Evolutionary conservation across 1,140 invertebrate genomes (phyloP).

Genomic region (Fopius arisanus): DNA sequence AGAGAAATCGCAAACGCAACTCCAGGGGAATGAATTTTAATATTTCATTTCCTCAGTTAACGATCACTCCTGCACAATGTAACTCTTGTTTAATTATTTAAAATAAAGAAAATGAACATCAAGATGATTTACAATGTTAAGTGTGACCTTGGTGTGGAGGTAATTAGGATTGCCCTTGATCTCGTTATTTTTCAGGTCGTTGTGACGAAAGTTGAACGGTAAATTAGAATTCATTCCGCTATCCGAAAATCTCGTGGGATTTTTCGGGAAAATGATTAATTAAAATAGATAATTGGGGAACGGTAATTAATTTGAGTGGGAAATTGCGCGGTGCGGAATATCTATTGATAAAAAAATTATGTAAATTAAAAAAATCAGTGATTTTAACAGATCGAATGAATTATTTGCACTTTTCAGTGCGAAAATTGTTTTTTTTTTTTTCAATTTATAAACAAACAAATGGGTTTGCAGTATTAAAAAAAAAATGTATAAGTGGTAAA

Average conservation of each 20-base stretch:
- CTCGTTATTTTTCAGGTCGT: background rate
- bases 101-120: background rate
- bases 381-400: no score
- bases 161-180: constrained; percentile 2
- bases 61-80: background rate
- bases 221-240: background rate
- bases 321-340: no score
- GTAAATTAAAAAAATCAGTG: no score
- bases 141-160: background rate
- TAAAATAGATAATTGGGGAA: no score
- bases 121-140: constrained; percentile 9
- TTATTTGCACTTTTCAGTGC: no score
- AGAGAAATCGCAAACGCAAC: no score
- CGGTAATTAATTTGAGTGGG: no score
- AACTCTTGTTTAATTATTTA: background rate
- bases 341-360: no score
- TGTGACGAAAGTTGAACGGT: background rate
- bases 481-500: no score
- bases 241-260: background rate
- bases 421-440: no score
- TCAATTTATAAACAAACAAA: no score
- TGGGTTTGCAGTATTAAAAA: no score
- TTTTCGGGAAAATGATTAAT: background rate
- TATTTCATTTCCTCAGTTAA: background rate
- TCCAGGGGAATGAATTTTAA: background rate